Conservation (phyloP, 2,888 invertebrate species). For the Atethmia centrago region DNA sequence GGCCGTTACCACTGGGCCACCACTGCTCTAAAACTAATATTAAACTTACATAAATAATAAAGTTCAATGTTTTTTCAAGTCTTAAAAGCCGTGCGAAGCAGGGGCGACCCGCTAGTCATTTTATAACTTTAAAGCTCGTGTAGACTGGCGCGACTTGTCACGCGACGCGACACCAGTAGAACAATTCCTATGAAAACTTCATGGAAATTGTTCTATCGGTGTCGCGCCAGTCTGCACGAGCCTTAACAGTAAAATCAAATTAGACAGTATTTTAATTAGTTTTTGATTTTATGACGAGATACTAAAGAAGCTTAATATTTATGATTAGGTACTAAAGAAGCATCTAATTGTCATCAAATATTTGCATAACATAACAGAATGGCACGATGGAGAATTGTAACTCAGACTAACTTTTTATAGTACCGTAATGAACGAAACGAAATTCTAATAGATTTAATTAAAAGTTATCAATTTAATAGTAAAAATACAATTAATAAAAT, state of each 20-base stretch:
- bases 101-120: not conserved
- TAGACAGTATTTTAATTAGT: slow-evolving; percentile 2
- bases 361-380: slow-evolving; percentile 24
- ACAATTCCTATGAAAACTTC: too few relatives aligned
- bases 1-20: too few relatives aligned
- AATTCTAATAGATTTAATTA: slow-evolving; percentile 11
- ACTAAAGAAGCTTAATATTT: slow-evolving; percentile 1
- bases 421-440: slow-evolving; percentile 5
- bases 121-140: too few relatives aligned
- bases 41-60: too few relatives aligned
- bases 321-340: slow-evolving; percentile 14
- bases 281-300: slow-evolving; percentile 11
- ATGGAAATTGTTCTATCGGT: too few relatives aligned
- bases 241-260: slow-evolving; percentile 3
- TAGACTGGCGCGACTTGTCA: too few relatives aligned
- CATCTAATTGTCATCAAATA: not conserved
- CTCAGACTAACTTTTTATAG: slow-evolving; percentile 5
- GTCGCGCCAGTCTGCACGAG: too few relatives aligned
- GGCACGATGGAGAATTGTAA: not conserved
- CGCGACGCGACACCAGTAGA: too few relatives aligned
- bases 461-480: slow-evolving; percentile 11
- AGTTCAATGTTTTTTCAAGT: too few relatives aligned
- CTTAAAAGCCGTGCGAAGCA: too few relatives aligned
- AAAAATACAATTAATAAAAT: not conserved
- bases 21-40: too few relatives aligned